Evolutionary conservation across 2,797 vertebrate genomes (phyloP).

Genomic region (Spheniscus humboldti): DNA sequence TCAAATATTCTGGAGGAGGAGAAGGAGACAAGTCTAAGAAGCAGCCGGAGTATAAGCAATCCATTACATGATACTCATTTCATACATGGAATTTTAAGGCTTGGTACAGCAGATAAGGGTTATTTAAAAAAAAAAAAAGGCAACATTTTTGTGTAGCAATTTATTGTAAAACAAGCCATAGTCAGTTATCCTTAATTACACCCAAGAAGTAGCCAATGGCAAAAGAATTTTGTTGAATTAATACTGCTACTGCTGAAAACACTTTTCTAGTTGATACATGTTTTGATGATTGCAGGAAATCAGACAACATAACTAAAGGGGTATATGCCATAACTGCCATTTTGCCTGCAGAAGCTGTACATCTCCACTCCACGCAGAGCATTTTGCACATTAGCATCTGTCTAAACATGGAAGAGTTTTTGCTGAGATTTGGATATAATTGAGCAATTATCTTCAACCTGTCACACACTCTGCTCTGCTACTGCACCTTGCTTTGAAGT

Average conservation of each 20-base stretch:
- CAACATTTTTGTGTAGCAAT: not conserved
- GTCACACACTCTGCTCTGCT: not conserved
- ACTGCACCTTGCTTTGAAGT: not conserved
- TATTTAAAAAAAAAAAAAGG: not conserved
- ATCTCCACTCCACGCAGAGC: not conserved
- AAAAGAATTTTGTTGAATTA: slow-evolving; percentile 14
- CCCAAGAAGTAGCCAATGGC: not conserved
- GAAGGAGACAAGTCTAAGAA: not conserved
- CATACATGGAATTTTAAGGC: not conserved
- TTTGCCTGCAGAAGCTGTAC: not conserved
- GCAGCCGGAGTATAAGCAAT: not conserved
- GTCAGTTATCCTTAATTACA: not conserved
- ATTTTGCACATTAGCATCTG: not conserved
- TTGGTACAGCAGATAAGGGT: not conserved
- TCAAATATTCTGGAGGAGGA: not conserved
- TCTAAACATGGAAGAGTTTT: not conserved
- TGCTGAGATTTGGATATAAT: not conserved
- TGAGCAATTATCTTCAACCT: not conserved
- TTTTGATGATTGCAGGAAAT: slow-evolving; percentile 12
- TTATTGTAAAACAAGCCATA: not conserved
- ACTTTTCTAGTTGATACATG: slow-evolving; percentile 8
- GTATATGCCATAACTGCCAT: not conserved
- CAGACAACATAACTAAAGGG: not conserved
- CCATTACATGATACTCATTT: not conserved
- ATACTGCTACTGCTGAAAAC: not conserved